Percentiles rank a stretch among this genome's conserved stretches.
Conservation (phyloP, 1,140 invertebrate species). For the Centruroides sculpturatus region DNA sequence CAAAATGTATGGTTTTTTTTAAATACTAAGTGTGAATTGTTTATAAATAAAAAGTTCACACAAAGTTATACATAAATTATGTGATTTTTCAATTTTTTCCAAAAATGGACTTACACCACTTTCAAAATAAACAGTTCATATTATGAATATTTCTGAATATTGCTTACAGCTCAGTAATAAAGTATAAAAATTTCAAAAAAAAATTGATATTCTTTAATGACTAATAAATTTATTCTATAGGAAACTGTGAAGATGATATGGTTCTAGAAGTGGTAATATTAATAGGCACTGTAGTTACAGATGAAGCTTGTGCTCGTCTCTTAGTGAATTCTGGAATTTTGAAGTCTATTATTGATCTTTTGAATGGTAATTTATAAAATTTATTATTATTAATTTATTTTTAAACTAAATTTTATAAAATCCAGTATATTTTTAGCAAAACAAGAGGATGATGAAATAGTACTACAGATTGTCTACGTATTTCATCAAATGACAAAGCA, state of each 20-base stretch:
- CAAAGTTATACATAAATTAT: too few species aligned
- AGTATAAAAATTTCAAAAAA: too few species aligned
- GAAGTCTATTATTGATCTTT: conserved; percentile 61
- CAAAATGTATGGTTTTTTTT: too few species aligned
- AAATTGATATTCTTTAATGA: not conserved
- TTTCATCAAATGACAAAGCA: conserved; percentile 86
- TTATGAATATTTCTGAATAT: too few species aligned
- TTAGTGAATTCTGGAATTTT: conserved; percentile 68
- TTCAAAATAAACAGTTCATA: too few species aligned
- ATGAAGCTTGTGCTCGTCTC: conserved; percentile 66
- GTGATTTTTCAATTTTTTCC: too few species aligned
- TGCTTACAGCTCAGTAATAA: too few species aligned
- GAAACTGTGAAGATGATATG: conserved; percentile 39
- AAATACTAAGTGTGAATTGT: too few species aligned
- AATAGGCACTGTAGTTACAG: conserved; percentile 54
- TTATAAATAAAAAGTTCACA: too few species aligned
- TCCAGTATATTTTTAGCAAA: conserved; percentile 41
- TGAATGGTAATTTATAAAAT: conserved; percentile 42
- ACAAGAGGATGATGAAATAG: conserved; percentile 94
- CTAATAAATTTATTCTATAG: conserved; percentile 6
- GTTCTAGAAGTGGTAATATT: conserved; percentile 71
- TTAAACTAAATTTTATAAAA: not conserved
- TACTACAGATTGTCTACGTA: conserved; percentile 85
- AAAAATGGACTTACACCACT: too few species aligned
- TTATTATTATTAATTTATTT: too few species aligned